Percentiles rank a stretch among this genome's conserved stretches.
Evolutionary conservation across 2,797 vertebrate species (phyloP).

Genomic region (Microtus agrestis): DNA sequence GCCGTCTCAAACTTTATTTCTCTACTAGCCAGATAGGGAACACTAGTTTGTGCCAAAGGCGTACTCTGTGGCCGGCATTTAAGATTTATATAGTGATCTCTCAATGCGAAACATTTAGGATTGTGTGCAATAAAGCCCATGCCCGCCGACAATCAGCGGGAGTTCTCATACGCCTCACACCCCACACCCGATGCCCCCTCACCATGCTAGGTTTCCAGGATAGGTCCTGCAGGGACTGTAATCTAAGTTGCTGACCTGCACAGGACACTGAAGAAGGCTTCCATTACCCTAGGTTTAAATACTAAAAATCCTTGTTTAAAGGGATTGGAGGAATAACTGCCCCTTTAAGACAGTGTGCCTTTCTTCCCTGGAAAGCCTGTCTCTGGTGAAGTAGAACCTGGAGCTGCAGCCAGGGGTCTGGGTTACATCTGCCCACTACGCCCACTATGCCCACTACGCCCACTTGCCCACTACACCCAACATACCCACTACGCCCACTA

Average conservation of each 20-base stretch:
- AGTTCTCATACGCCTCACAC: not conserved
- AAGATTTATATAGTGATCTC: not conserved
- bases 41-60: not conserved
- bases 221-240: not conserved
- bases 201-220: not conserved
- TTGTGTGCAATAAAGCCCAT: not conserved
- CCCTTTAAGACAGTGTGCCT: not conserved
- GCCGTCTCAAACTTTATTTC: not conserved
- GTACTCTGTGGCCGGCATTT: not conserved
- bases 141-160: not conserved
- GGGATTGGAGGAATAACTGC: not conserved
- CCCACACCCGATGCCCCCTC: not conserved
- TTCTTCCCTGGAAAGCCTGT: not conserved
- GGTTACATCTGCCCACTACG: not conserved
- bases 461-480: no score
- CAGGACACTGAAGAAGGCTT: not conserved
- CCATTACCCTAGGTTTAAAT: not conserved
- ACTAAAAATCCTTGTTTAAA: conserved; percentile 5
- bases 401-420: not conserved
- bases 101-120: not conserved
- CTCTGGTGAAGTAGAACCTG: not conserved
- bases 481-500: not conserved
- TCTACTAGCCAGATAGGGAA: not conserved
- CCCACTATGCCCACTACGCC: no score
- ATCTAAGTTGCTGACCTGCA: not conserved